Evolutionary conservation across 30 jellyfish, hydroid and myxozoan genomes (phyloP).

Genomic region (Calvadosia cruxmelitensis): DNA sequence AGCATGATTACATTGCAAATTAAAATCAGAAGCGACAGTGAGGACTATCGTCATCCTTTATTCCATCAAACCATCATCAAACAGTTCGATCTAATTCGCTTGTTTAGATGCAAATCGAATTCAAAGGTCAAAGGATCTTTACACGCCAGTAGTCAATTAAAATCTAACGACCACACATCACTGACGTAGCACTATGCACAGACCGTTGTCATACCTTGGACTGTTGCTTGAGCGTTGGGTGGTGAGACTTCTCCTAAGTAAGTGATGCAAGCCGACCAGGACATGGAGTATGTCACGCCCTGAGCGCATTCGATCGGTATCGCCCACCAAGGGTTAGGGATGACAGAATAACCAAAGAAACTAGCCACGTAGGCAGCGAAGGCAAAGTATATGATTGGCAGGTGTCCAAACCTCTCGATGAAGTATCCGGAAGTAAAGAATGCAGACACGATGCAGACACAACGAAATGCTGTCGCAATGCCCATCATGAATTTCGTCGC

Average conservation of each 20-base stretch:
- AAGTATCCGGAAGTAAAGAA: constrained; percentile 53
- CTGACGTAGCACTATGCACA: too few species aligned
- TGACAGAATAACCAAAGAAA: constrained; percentile 71
- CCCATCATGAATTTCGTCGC: constrained; percentile 99
- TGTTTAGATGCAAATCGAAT: too few species aligned
- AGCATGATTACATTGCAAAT: too few species aligned
- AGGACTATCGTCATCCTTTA: too few species aligned
- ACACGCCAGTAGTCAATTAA: too few species aligned
- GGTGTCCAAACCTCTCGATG: constrained; percentile 57
- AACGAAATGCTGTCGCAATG: constrained; percentile 74
- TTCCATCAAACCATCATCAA: too few species aligned
- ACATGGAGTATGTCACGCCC: constrained; percentile 80
- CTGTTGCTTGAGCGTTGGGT: constrained; percentile 78
- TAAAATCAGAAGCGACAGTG: too few species aligned
- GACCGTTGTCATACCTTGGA: too few species aligned
- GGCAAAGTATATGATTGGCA: constrained; percentile 61
- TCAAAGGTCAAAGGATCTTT: too few species aligned
- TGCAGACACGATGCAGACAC: constrained; percentile 63
- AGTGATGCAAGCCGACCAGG: constrained; percentile 98
- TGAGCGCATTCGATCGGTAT: constrained; percentile 86
- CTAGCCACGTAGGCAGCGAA: constrained; percentile 68
- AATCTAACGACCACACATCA: too few species aligned
- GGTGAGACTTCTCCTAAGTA: constrained; percentile 95
- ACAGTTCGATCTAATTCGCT: too few species aligned
- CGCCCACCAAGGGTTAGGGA: constrained; percentile 94